Base-by-base conservation (phyloP, 2,797 vertebrate species). In the Carcharodon carcharias region DNA sequence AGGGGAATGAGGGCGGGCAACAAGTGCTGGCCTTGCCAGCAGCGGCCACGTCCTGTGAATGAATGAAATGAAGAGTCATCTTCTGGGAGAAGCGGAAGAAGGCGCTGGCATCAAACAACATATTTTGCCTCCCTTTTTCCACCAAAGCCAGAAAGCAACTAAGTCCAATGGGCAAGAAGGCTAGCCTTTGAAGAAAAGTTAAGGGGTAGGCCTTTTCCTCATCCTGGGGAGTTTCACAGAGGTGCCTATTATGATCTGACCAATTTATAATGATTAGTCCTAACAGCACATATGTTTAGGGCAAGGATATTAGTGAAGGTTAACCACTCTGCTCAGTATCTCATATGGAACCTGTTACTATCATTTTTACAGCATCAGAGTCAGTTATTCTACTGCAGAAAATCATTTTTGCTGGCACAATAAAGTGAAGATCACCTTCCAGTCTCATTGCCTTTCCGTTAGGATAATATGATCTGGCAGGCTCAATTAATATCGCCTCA, bases 361-460 rank as follows among this genome's bases (percentile, higher is more conserved):
- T 45, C 61, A 67, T 67, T 67, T 65, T 93, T 67, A 28, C 21
- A 93, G 63, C 35, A 40, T 67, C 61, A 67, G 63, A n/a, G 35
- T 93, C 91, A 40, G 91, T 93, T 67, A 65, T 67, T 67, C 63
- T 67, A 93, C 26, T 93, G 91, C 91, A 67, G 91, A 67, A 93
- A 93, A 67, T 93, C 63, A 93, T 45, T 93, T 93, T 67, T 67
- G 26, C n/a, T 93, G 91, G 91, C 6, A 65, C 61, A 45, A 93
- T 45, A 93, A 93, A 65, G 40, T 40, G 56, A 91, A 91, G 88
- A 61, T 91, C 88, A 91, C 88, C 88, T 91, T 93, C 91, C n/a
- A 45, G n/a, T 93, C 91, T 93, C 91, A 93, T 93, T 93, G 63
- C 61, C 18, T 93, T 67, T 93, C 91, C n/a, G 91, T 93, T 93